These are phyloP conservation scores for Sceloporus undulatus DNA, from an alignment of 2,113 vertebrate genomes.

Conservation along the genomic window DNA sequence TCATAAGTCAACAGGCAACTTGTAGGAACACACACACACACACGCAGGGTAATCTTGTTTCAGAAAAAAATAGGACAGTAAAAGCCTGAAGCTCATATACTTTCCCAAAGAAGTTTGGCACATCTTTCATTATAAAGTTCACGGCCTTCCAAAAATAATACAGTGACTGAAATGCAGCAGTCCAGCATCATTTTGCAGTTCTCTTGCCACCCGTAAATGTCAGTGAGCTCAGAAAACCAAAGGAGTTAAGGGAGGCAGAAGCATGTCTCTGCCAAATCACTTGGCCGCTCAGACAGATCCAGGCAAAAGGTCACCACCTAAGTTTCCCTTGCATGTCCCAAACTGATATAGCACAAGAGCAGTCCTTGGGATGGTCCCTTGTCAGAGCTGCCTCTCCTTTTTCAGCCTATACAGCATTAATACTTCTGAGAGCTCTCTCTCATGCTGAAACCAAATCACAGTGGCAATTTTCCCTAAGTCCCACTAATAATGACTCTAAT, in stretches of 20 bases:
- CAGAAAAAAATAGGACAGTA: background rate
- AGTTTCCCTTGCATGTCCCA: background rate
- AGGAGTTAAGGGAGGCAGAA: rapidly evolving
- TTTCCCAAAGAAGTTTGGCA: conserved; percentile 52
- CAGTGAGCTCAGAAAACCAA: rapidly evolving
- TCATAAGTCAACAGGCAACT: too few species aligned
- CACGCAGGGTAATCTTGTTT: background rate
- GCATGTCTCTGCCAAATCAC: rapidly evolving
- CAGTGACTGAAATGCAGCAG: background rate
- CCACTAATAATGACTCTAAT: background rate
- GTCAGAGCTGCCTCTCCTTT: background rate
- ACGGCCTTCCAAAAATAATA: conserved; percentile 62
- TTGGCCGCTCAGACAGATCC: conserved; percentile 39
- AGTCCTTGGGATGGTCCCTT: background rate
- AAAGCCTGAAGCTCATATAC: conserved; percentile 23
- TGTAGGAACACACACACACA: too few species aligned
- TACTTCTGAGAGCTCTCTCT: background rate
- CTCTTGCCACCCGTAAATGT: conserved; percentile 5
- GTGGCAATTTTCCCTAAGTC: background rate
- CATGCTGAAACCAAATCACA: background rate
- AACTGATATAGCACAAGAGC: background rate
- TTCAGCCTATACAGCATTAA: background rate
- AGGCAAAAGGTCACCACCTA: conserved; percentile 37
- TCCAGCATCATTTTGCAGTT: conserved; percentile 19
- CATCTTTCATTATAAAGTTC: conserved; percentile 48